Conservation (phyloP, 2,113 vertebrate genomes). For the Jacana jacana region DNA sequence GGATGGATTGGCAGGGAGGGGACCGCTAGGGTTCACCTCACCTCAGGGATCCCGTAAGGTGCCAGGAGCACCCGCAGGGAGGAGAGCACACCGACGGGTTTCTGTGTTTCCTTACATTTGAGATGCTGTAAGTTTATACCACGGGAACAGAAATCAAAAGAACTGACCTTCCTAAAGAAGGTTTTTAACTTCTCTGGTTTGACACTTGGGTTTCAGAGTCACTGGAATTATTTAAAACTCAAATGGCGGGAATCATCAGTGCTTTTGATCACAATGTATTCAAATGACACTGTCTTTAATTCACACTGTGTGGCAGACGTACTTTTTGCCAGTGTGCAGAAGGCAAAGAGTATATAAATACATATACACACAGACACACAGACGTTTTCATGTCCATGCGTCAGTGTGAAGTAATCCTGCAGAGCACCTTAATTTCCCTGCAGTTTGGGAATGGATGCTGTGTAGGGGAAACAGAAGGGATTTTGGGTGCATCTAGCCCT, state of each 20-base stretch:
- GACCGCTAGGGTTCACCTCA: neutral
- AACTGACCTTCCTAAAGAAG: neutral
- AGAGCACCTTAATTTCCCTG: neutral
- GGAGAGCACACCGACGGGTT: neutral
- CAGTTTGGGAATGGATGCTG: accelerated
- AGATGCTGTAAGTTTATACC: neutral
- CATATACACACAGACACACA: neutral
- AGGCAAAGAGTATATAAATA: neutral
- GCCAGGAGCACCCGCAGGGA: neutral
- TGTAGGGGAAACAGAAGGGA: neutral
- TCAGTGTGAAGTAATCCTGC: neutral
- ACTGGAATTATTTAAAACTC: neutral
- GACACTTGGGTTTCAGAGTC: neutral
- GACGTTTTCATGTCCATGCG: no score
- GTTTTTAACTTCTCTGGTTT: neutral
- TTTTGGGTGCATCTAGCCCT: no score
- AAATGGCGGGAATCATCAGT: no score
- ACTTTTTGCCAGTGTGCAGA: neutral
- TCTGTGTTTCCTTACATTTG: neutral
- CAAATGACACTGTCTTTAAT: neutral
- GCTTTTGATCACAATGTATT: neutral
- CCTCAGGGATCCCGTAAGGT: neutral
- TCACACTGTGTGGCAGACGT: neutral
- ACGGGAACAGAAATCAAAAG: neutral
- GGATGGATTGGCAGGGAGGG: neutral